Conservation (phyloP, 2,888 invertebrate genomes). For the Lasioglossum zephyrum region DNA sequence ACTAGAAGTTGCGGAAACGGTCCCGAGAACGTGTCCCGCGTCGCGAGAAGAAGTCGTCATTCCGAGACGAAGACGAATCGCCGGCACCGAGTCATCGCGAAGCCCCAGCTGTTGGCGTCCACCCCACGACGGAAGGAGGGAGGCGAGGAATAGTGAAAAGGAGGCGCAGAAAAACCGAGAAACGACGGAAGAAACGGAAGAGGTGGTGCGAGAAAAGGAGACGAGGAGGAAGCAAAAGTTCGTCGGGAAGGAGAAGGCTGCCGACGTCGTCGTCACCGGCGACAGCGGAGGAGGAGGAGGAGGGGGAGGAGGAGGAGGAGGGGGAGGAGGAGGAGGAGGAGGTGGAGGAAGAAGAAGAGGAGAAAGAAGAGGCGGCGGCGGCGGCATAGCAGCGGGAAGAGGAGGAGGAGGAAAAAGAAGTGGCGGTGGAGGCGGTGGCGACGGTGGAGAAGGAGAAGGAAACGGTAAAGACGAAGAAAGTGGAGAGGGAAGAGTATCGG, state of each 20-base stretch:
- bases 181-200: conserved; percentile 68
- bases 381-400: conserved; percentile 53
- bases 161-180: conserved; percentile 64
- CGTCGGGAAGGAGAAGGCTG: conserved; percentile 62
- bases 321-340: conserved; percentile 59
- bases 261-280: conserved; percentile 71
- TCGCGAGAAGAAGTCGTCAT: conserved; percentile 75
- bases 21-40: conserved; percentile 74
- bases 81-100: conserved; percentile 77
- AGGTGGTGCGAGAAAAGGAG: conserved; percentile 71
- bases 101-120: conserved; percentile 81
- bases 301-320: conserved; percentile 52
- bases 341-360: conserved; percentile 57
- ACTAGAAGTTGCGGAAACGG: conserved; percentile 69
- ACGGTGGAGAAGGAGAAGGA: conserved; percentile 59
- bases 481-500: conserved; percentile 79
- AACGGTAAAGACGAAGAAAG: conserved; percentile 64
- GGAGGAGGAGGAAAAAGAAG: conserved; percentile 59
- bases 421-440: conserved; percentile 60
- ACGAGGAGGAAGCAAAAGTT: conserved; percentile 64
- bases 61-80: conserved; percentile 76
- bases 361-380: conserved; percentile 45
- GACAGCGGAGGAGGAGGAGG: conserved; percentile 67
- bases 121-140: conserved; percentile 80
- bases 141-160: conserved; percentile 81